Evolutionary conservation across 1,140 invertebrate genomes (phyloP).

Genomic region (Lutraria rhynchaena): DNA sequence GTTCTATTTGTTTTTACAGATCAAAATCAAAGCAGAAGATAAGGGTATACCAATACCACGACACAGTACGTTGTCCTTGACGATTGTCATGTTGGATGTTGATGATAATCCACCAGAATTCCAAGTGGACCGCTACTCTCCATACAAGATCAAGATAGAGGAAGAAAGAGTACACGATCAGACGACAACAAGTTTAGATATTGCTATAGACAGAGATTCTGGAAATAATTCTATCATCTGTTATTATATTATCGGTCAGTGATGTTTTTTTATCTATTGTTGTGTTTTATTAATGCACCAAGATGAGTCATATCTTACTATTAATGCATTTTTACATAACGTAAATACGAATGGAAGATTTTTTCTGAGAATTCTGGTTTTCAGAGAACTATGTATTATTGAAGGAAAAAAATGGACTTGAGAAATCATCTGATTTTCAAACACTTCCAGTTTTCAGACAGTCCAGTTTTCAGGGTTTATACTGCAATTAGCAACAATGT

Average conservation of each 20-base stretch:
- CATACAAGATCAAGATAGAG: constrained; percentile 51
- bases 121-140: constrained; percentile 2
- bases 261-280: neutral
- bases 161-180: constrained; percentile 61
- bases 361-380: no score
- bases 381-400: no score
- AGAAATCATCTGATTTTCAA: no score
- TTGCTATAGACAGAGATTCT: constrained; percentile 69
- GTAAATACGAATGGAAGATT: no score
- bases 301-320: no score
- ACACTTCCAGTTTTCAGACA: no score
- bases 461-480: no score
- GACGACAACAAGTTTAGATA: constrained; percentile 60
- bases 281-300: no score
- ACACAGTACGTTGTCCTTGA: constrained; percentile 60
- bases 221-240: constrained; percentile 69
- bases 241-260: constrained; percentile 72
- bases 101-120: constrained; percentile 72
- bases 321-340: no score
- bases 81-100: constrained; percentile 63
- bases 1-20: constrained; percentile 57
- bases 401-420: no score
- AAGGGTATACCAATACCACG: constrained; percentile 59
- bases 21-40: constrained; percentile 67
- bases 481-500: no score